Evolutionary conservation across 2,113 vertebrate species (phyloP).

Genomic region (Gila orcuttii): DNA sequence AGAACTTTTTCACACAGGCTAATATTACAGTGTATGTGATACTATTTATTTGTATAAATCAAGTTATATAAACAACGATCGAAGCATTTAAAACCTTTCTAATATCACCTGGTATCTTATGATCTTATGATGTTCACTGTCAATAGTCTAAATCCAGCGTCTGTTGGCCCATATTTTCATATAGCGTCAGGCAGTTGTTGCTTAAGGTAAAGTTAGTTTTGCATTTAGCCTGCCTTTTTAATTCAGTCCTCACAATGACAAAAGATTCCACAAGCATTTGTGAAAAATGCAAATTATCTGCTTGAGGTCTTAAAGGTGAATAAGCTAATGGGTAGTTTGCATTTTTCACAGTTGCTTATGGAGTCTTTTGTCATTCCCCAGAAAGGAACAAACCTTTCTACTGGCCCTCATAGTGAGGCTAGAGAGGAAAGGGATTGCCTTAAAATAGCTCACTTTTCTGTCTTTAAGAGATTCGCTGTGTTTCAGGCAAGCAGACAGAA

Average conservation of each 20-base stretch:
- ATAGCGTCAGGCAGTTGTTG: background rate
- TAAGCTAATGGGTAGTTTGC: constrained; percentile 16
- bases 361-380: background rate
- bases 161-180: background rate
- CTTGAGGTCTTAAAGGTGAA: background rate
- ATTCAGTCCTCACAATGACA: background rate
- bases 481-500: background rate
- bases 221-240: background rate
- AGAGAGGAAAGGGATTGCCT: background rate
- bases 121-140: background rate
- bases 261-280: constrained; percentile 3
- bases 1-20: background rate
- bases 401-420: background rate
- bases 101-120: background rate
- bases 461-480: background rate
- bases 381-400: background rate
- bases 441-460: background rate
- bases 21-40: background rate
- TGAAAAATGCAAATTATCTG: background rate
- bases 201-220: background rate
- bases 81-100: background rate
- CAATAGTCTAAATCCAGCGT: background rate
- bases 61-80: background rate
- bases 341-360: constrained; percentile 9
- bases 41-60: background rate